Base-by-base conservation (phyloP, 2,888 invertebrate species). In the Mesopsocus fuscifrons region DNA sequence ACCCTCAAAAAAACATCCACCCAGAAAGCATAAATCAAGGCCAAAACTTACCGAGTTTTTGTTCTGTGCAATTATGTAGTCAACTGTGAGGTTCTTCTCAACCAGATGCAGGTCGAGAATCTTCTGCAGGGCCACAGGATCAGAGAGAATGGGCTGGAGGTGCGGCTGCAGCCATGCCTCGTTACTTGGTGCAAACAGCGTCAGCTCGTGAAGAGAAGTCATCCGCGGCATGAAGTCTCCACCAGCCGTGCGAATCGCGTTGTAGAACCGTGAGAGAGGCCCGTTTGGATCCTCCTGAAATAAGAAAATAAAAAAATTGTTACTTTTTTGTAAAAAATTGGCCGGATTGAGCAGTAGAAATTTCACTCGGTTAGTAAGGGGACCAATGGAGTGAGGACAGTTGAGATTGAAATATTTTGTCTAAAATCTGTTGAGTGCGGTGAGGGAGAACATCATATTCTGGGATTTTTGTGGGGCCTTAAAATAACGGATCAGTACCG, bases 171-270 rank as follows among this genome's bases (percentile, higher is more conserved):
- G 71, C 75, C 87, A 81, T 11, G 89, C 89, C 47, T 78, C 78
- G 57, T 91, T 89, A 54, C 83, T 84, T 1, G 91, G 91, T 2
- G 87, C 88, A 58, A 91, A 83, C 45, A 91, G 67, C 2, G 91
- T 91, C 18, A 87, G 69, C 51, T 82, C 78, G 45, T 73, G 72
- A 48, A 74, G 71, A 45, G 69, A 63, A 44, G 71, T 77, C 23
- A 87, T 71, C 49, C 73, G 75, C 47, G 70, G 70, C 57, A 82
- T 68, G 55, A 84, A 82, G 49, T 78, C 76, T 44, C 74, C 72
- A 4, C 80, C 84, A 45, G 73, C 68, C 41, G 54, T 51, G 54
- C 83, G 78, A 48, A 89, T 80, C 43, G 78, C 77, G 57, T 81
- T 75, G 59, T 80, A 80, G 61, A 89, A 87, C 59, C 79, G 78